Evolutionary conservation across 2,888 invertebrate species (phyloP).

Genomic region (Mylabris sibirica): DNA sequence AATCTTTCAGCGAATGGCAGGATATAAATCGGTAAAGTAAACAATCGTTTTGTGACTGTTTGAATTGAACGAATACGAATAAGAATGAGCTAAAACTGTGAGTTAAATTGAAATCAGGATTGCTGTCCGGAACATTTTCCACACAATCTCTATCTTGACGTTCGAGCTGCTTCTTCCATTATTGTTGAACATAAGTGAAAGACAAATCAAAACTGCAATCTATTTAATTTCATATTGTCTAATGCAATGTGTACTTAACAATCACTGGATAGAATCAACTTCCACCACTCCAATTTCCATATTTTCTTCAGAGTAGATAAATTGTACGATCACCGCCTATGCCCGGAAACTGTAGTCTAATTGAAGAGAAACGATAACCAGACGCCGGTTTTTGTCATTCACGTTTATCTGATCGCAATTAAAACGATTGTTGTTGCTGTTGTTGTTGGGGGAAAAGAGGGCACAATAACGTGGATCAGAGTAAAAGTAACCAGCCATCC

Average conservation of each 20-base stretch:
- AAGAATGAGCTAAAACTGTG: slow-evolving; percentile 48
- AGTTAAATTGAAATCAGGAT: slow-evolving; percentile 51
- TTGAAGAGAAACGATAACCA: slow-evolving; percentile 53
- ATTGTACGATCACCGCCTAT: background rate
- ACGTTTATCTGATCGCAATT: slow-evolving; percentile 55
- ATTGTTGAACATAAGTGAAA: slow-evolving; percentile 9
- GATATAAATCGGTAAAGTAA: slow-evolving; percentile 54
- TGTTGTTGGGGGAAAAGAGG: slow-evolving; percentile 33
- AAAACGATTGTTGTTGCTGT: slow-evolving; percentile 51
- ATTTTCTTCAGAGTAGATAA: background rate
- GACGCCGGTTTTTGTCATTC: slow-evolving; percentile 46
- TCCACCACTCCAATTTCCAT: background rate
- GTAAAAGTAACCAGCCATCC: slow-evolving; percentile 25
- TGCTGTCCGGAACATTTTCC: slow-evolving; percentile 34
- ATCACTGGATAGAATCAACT: background rate
- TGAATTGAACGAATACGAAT: slow-evolving; percentile 51
- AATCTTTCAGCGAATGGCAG: slow-evolving; percentile 44
- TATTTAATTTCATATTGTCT: slow-evolving; percentile 4
- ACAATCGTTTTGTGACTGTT: slow-evolving; percentile 50
- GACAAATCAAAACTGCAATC: slow-evolving; percentile 11
- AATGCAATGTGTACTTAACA: slow-evolving; percentile 23
- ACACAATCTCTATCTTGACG: background rate
- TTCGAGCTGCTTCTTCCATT: background rate
- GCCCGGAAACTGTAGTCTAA: slow-evolving; percentile 26
- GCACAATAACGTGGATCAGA: slow-evolving; percentile 12